Base-by-base conservation (phyloP, 2,113 vertebrate genomes). In the Trematomus loennbergii region DNA sequence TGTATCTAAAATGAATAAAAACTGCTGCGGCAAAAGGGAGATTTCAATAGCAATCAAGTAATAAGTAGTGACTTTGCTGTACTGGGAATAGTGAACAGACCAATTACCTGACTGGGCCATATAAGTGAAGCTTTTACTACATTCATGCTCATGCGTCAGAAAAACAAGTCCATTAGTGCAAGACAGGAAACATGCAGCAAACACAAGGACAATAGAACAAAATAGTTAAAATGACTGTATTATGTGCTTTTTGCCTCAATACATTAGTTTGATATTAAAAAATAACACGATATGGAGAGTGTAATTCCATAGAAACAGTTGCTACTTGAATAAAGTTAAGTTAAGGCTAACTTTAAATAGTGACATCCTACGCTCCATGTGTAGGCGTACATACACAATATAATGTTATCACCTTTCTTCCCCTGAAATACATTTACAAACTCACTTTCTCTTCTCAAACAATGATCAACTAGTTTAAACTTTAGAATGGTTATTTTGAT, bases 1-100 rank as follows among this genome's bases (percentile, higher is more conserved):
- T 12, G 13, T 18, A 40, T 67, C 55, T 12, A 25, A 68, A 72
- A 67, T 50, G 2, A 71, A 81, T 52, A 33, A 68, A 36, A 54
- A 20, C 8, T 15, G 40, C 13, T 40, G 13, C 64, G 60, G 12
- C n/a, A 25, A 61, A 36, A 55, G 3, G 18, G 12, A 53, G 15
- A 58, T 63, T 11, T 63, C 36, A 74, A n/a, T 12, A 15, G 40
- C 16, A 60, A 66, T 79, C 49, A 66, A 40, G 36, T 7, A 40
- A 40, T 40, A 40, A 40, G 36, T 40, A 40, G 5, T 40, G 5
- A 40, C 36, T 40, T 40, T 40, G 36, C 36, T 8, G 5, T 40
- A 40, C 36, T 40, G 36, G 5, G 7, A 36, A 5, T 36, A 36
- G 36, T 6, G 36, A 36, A 36, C 36, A 36, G 36, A 36, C 7